Base-by-base conservation (phyloP, 2,113 vertebrate species). In the Leptocoma aspasia region DNA sequence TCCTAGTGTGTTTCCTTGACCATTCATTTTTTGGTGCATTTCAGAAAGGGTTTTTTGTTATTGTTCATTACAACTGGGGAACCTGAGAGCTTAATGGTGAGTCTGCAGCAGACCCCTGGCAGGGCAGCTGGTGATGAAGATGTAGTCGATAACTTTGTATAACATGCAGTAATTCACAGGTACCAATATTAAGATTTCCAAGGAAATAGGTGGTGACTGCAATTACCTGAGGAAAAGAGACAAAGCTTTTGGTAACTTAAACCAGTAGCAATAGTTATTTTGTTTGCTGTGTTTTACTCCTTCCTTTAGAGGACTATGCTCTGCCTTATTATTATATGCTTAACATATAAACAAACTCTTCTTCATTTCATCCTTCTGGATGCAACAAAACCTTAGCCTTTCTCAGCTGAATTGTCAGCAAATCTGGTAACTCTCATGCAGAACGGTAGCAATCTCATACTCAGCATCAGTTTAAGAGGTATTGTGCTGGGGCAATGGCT, bases 391-490 rank as follows among this genome's bases (percentile, higher is more conserved):
- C 47, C 12, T 86, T 10, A 70, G 31, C 21, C 20, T 39, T 82
- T 78, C 39, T 83, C 31, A 49, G 33, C 14, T 82, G 77, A 63
- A 63, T 86, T 80, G 27, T 49, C 63, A 73, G 45, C 44, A 66
- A 81, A 44, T 68, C 57, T 64, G 44, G 20, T 79, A 61, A 44
- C 15, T 56, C 15, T 56, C 23, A 28, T 1, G 3, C 47, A 69
- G 37, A 72, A 37, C 0, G 0, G 21, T 2, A 47, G 54, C 1
- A 0, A 16, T 42, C n/a, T 90, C 23, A 37, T 0, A 0, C 53
- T 78, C 42, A 63, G 13, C 22, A n/a, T 41, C 41, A 41, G 11
- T 44, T 9, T 78, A 27, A 22, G 10, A 78, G 65, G 17, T 39
- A 4, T 9, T 6, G 4, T 56, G 30, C 30, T 76, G 50, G 17